Base-by-base conservation (phyloP, 2,113 vertebrate genomes). In the Siphamia tubifer region DNA sequence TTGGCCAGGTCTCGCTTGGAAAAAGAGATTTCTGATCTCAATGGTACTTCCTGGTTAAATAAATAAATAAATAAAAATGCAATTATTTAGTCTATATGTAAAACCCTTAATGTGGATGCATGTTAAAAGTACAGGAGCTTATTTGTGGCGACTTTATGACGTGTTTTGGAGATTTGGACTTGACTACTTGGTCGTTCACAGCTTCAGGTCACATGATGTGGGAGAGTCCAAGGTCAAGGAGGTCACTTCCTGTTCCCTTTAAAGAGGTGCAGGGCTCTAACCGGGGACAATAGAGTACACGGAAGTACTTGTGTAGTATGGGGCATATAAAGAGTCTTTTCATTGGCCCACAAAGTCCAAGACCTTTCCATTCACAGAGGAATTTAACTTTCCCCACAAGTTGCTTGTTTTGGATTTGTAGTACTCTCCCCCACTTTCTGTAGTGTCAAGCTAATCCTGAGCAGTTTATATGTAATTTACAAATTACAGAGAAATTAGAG, bases 191-290 rank as follows among this genome's bases (percentile, higher is more conserved):
- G 19, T 68, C 27, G 47, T 51, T 40, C 19, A 23, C n/a, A 21
- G 43, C 30, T 58, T 23, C 43, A 77, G 68, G 78, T 87, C 79
- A 82, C 65, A 61, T 82, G 53, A 40, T 34, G 66, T 81, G 67
- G 68, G 75, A 82, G 77, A 82, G 79, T 82, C 40, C 51, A 68
- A 52, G 79, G 58, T 82, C 63, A 74, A 12, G 2, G 5, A 53
- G 78, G 73, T 75, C 78, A 79, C 69, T 86, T 89, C 82, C 83
- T 90, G 69, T 69, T 81, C 56, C 44, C 52, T 85, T 67, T 74
- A 52, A 77, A 80, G 69, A 83, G 70, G 64, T 82, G 43, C 56
- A 76, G 48, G 34, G 66, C 35, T 71, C 13, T 45, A 20, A 38
- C 74, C 3, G 35, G 31, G 43, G 70, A 82, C 45, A 79, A 74